A percentile compares a stretch with the other conserved stretches of the same genome.
These are phyloP conservation scores for Brachionus koreanus DNA, from an alignment of 1,140 invertebrate genomes.

Conservation along the genomic window DNA sequence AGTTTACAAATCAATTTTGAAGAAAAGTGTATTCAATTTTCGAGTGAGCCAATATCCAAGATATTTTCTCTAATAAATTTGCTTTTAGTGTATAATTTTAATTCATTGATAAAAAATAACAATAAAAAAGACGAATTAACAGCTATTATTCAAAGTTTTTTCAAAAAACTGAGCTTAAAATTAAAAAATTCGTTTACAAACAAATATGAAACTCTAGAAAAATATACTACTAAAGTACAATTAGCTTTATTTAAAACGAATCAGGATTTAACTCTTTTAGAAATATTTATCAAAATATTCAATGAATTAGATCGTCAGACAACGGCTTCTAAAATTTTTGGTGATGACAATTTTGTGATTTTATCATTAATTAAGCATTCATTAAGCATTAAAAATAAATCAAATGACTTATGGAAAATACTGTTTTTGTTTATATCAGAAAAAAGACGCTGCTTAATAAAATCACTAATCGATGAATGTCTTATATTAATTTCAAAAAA, in stretches of 20 bases:
- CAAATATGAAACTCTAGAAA: not conserved
- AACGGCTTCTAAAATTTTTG: not conserved
- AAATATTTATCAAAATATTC: not conserved
- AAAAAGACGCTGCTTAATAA: not conserved
- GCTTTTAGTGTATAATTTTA: not conserved
- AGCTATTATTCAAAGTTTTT: not conserved
- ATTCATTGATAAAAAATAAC: not conserved
- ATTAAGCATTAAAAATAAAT: not conserved
- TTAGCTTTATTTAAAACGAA: not conserved
- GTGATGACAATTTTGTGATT: not conserved
- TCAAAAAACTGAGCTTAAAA: not conserved
- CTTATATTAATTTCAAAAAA: slow-evolving; percentile 48
- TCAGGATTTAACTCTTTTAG: not conserved
- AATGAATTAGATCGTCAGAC: not conserved
- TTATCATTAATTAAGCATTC: not conserved
- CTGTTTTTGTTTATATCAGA: not conserved
- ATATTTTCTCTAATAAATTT: slow-evolving; percentile 13
- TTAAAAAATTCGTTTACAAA: not conserved
- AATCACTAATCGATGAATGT: slow-evolving; percentile 5
- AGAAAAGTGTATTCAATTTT: no score
- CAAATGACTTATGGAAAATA: not conserved
- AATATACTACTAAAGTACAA: not conserved
- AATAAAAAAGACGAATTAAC: not conserved
- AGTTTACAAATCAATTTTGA: not conserved
- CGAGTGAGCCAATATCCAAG: not conserved